Conservation (phyloP, 1,140 invertebrate species). For the Drosophila neocordata region DNA sequence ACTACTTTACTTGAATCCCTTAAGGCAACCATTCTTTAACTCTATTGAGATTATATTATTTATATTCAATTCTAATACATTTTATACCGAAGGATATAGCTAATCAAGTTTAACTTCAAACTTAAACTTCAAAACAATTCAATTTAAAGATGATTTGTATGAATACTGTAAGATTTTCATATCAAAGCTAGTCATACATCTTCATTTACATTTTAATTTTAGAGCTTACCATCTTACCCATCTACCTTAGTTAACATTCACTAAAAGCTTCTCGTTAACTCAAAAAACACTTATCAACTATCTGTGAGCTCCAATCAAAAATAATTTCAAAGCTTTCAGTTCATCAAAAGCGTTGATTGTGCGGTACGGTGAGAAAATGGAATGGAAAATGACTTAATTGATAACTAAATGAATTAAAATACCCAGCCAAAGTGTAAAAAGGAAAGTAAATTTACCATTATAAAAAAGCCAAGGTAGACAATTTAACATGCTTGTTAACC, state of each 20-base stretch:
- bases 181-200: not conserved
- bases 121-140: no score
- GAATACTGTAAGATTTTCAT: not conserved
- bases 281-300: slow-evolving; percentile 6
- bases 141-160: no score
- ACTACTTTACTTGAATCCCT: no score
- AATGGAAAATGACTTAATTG: not conserved
- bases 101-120: no score
- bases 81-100: no score
- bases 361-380: not conserved
- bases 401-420: slow-evolving; percentile 9
- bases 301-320: not conserved
- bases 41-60: no score
- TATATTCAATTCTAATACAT: no score
- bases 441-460: not conserved
- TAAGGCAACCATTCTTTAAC: no score
- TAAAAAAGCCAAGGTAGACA: not conserved
- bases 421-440: not conserved
- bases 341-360: slow-evolving; percentile 1
- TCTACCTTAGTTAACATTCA: not conserved
- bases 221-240: not conserved
- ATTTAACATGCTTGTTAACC: slow-evolving; percentile 7
- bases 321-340: slow-evolving; percentile 8
- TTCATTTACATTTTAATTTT: not conserved
- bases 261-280: not conserved